phyloP scores from a whole-genome alignment of 1,140 invertebrate genomes.

The Drosophila nebulosa region DNA sequence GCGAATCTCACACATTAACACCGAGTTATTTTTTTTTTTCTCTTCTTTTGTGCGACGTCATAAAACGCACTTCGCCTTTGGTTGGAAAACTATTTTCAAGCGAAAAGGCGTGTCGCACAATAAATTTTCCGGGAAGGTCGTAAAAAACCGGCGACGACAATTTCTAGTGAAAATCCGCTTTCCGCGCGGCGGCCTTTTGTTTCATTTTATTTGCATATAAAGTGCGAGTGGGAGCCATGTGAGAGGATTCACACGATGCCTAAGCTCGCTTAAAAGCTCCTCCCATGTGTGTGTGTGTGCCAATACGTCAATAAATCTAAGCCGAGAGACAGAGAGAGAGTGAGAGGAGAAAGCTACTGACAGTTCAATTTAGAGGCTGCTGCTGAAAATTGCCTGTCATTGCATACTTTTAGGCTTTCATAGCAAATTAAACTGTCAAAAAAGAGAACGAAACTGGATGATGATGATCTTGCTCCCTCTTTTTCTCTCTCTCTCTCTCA shows the following conservation, averaged over 20 bases:
- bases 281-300: conserved; percentile 16
- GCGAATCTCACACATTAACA: conserved; percentile 73
- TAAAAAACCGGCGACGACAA: conserved; percentile 53
- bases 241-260: conserved; percentile 57
- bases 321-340: background rate
- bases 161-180: conserved; percentile 66
- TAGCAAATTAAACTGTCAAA: background rate
- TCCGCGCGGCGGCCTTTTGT: conserved; percentile 39
- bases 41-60: conserved; percentile 16
- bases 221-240: conserved; percentile 7
- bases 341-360: conserved; percentile 37
- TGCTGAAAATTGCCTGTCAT: conserved; percentile 14
- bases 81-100: conserved; percentile 67
- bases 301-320: conserved; percentile 70
- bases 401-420: conserved; percentile 31
- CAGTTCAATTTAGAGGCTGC: conserved; percentile 63
- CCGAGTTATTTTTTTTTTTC: conserved; percentile 47
- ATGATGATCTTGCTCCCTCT: background rate
- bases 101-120: conserved; percentile 58
- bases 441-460: background rate
- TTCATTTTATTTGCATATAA: conserved; percentile 67
- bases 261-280: conserved; percentile 40
- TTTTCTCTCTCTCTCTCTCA: too few species aligned
- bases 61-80: conserved; percentile 61
- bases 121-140: conserved; percentile 54